Conservation (phyloP, 2,888 invertebrate species). For the Tiliacea citrago region DNA sequence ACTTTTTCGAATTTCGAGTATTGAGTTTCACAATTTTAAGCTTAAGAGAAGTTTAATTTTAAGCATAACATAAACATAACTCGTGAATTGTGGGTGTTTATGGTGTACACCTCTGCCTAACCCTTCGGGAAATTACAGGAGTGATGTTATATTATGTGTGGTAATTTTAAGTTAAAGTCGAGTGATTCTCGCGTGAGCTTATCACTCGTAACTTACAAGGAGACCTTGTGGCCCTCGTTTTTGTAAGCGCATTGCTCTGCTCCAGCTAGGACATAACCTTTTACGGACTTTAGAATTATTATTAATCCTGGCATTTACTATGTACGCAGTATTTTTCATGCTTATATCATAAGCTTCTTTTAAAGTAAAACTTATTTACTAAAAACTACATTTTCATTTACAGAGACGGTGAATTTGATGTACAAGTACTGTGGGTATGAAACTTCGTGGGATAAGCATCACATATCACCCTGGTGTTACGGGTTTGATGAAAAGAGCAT, state of each 20-base stretch:
- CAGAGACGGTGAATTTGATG: slow-evolving; percentile 92
- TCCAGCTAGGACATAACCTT: background rate
- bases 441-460: slow-evolving; percentile 93
- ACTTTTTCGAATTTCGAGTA: too few relatives aligned
- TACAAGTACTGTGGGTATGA: slow-evolving; percentile 95
- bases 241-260: slow-evolving; percentile 3
- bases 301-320: slow-evolving; percentile 12
- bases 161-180: too few relatives aligned
- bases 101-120: too few relatives aligned
- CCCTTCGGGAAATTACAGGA: too few relatives aligned
- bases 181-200: background rate
- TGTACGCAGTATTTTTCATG: slow-evolving; percentile 24
- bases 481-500: slow-evolving; percentile 92
- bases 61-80: too few relatives aligned
- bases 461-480: slow-evolving; percentile 95
- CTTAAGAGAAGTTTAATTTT: too few relatives aligned
- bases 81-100: too few relatives aligned
- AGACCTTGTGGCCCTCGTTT: background rate
- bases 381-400: slow-evolving; percentile 41
- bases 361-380: background rate
- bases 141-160: too few relatives aligned
- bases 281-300: background rate
- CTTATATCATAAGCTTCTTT: slow-evolving; percentile 20
- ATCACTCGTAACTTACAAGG: background rate
- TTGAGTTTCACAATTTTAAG: too few relatives aligned